Evolutionary conservation across 2,113 vertebrate species (phyloP).

Genomic region (Notothenia rossii): DNA sequence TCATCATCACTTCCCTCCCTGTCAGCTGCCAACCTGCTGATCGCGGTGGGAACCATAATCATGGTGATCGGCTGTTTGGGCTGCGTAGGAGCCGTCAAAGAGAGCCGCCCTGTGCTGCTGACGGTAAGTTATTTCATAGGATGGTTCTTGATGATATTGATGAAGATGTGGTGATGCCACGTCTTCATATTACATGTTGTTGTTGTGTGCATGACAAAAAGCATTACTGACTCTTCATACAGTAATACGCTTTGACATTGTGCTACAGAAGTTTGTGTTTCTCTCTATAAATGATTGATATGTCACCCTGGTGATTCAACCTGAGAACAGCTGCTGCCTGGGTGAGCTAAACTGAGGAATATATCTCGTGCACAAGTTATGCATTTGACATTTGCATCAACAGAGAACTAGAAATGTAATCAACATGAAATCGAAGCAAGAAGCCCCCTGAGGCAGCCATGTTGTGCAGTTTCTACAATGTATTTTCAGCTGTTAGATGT

Average conservation of each 20-base stretch:
- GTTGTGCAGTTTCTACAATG: background rate
- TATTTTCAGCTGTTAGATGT: background rate
- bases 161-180: background rate
- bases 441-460: background rate
- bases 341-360: background rate
- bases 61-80: slow-evolving; percentile 99
- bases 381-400: slow-evolving; percentile 1
- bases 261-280: background rate
- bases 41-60: slow-evolving; percentile 91
- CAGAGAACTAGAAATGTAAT: background rate
- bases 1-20: slow-evolving; percentile 95
- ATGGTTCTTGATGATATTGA: background rate
- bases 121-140: slow-evolving; percentile 86
- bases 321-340: background rate
- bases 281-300: background rate
- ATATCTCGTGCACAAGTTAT: background rate
- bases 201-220: slow-evolving; percentile 11
- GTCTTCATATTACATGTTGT: slow-evolving; percentile 4
- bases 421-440: too few species aligned
- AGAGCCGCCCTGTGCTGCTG: slow-evolving; percentile 94
- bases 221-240: background rate
- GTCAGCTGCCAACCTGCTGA: slow-evolving; percentile 97
- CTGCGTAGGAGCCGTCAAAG: slow-evolving; percentile 96
- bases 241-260: background rate
- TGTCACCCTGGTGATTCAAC: background rate